Percentiles rank a stretch among this genome's conserved stretches.
Evolutionary conservation across 37 sponge, comb jelly and placozoan genomes (phyloP).

Genomic region (Agelas oroides): DNA sequence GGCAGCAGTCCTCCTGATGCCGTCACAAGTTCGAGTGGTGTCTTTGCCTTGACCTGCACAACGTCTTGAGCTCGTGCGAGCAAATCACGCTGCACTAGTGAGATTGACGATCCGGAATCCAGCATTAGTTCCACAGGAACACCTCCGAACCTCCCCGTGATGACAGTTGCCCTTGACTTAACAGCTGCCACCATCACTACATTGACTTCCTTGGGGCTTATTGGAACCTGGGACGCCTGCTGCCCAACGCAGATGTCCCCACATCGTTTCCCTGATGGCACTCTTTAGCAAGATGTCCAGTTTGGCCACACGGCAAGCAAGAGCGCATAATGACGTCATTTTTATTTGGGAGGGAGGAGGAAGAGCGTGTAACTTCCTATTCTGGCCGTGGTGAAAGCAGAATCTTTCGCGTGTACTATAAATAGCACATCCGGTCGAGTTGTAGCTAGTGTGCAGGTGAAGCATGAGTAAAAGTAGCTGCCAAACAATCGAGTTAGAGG

Average conservation of each 20-base stretch:
- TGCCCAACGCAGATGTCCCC: slow-evolving; percentile 35
- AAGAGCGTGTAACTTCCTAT: too few relatives aligned
- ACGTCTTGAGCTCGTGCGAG: too few relatives aligned
- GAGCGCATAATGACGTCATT: too few relatives aligned
- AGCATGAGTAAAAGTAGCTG: too few relatives aligned
- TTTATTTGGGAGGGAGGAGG: too few relatives aligned
- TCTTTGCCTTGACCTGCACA: not conserved
- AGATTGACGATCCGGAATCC: slow-evolving; percentile 52
- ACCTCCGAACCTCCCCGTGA: slow-evolving; percentile 16
- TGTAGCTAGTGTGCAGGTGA: too few relatives aligned
- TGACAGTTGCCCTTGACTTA: not conserved
- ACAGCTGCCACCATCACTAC: slow-evolving; percentile 7
- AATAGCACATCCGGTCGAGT: too few relatives aligned
- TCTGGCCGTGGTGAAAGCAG: too few relatives aligned
- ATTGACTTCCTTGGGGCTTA: slow-evolving; percentile 15
- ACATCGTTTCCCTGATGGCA: slow-evolving; percentile 54
- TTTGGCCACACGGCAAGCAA: slow-evolving; percentile 21
- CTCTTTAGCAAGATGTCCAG: slow-evolving; percentile 8
- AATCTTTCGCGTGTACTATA: too few relatives aligned
- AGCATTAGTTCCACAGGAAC: slow-evolving; percentile 41
- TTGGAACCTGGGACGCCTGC: slow-evolving; percentile 13
- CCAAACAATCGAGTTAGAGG: too few relatives aligned
- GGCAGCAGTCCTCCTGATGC: slow-evolving; percentile 45
- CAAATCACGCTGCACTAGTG: slow-evolving; percentile 15
- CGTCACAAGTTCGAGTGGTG: slow-evolving; percentile 35